A percentile compares a stretch with the other conserved stretches of the same genome.
phyloP scores from a whole-genome alignment of 2,888 invertebrate species.

The Palloptera scutellata region DNA sequence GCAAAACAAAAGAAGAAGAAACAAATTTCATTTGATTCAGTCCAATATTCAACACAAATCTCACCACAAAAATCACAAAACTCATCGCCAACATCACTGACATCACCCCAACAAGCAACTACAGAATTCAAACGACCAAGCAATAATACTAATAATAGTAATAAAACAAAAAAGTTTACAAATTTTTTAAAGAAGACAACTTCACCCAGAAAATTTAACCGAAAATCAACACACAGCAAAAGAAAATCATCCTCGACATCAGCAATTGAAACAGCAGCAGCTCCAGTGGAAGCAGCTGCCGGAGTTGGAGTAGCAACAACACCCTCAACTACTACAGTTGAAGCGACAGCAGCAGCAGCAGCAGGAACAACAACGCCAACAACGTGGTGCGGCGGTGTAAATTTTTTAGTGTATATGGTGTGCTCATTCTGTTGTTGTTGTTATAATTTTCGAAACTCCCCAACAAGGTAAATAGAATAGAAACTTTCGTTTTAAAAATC shows the following conservation, averaged over 20 bases:
- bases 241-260: background rate
- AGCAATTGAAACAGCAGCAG: constrained; percentile 1
- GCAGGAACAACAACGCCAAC: constrained; percentile 42
- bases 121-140: too few relatives aligned
- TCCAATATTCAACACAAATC: constrained; percentile 29
- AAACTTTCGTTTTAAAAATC: too few relatives aligned
- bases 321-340: constrained; percentile 18
- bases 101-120: background rate
- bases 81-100: constrained; percentile 32
- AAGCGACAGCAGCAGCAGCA: constrained; percentile 23
- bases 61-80: constrained; percentile 29
- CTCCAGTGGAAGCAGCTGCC: too few relatives aligned
- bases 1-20: constrained; percentile 55
- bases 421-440: constrained; percentile 61
- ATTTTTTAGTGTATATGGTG: constrained; percentile 60
- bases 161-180: too few relatives aligned
- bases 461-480: constrained; percentile 53
- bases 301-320: background rate
- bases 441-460: constrained; percentile 59
- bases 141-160: too few relatives aligned
- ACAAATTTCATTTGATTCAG: constrained; percentile 50
- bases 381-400: constrained; percentile 57
- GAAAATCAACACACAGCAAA: constrained; percentile 9
- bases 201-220: background rate
- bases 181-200: background rate